Evolutionary conservation across 2,113 vertebrate genomes (phyloP).

Genomic region (Scomber japonicus): DNA sequence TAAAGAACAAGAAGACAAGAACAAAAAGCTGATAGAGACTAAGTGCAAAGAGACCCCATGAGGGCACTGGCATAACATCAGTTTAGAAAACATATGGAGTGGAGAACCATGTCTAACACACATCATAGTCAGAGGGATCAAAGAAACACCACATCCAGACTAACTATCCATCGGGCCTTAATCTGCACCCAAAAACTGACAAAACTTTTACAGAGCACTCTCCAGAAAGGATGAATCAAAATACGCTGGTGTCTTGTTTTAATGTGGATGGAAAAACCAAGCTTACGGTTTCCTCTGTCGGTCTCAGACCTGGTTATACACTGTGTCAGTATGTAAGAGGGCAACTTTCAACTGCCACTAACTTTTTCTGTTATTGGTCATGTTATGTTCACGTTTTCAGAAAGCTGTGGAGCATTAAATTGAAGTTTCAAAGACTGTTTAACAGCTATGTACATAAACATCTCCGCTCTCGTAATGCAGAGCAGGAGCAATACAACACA

Average conservation of each 20-base stretch:
- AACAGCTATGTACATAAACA: too few species aligned
- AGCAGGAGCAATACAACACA: too few species aligned
- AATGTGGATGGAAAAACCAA: not conserved
- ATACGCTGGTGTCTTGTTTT: not conserved
- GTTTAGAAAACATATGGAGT: constrained; percentile 58
- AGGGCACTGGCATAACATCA: constrained; percentile 57
- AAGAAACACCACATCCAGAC: constrained; percentile 33
- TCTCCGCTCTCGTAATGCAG: too few species aligned
- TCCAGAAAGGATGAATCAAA: not conserved
- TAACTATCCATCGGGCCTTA: too few species aligned
- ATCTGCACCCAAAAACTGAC: not conserved
- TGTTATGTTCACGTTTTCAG: too few species aligned
- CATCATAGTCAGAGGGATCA: constrained; percentile 63
- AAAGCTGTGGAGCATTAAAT: too few species aligned
- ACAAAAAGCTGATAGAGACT: constrained; percentile 60
- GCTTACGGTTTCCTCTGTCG: not conserved
- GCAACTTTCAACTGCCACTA: not conserved
- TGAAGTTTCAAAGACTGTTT: too few species aligned
- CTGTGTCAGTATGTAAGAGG: not conserved
- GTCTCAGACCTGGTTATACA: too few species aligned
- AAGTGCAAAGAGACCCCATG: constrained; percentile 47
- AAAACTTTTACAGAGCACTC: not conserved
- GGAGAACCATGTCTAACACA: constrained; percentile 44
- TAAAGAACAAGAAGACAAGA: constrained; percentile 27
- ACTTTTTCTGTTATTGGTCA: too few species aligned